These are phyloP conservation scores for Tachystola acroxantha DNA, from an alignment of 2,888 invertebrate species.

Conservation along the genomic window DNA sequence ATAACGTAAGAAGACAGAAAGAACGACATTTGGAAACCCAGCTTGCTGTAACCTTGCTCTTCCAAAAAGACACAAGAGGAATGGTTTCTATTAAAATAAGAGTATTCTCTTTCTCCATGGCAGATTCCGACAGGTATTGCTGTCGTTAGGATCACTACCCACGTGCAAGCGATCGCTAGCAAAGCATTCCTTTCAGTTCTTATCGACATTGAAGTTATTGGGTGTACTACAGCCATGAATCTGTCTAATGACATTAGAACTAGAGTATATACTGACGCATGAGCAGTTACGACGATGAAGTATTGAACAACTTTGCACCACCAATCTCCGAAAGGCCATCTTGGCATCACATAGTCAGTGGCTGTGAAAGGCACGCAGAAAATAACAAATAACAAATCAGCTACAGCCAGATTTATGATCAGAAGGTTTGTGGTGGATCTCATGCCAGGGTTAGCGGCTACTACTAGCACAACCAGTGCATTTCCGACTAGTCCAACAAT, in stretches of 20 bases:
- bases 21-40: slow-evolving; percentile 87
- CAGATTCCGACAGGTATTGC: slow-evolving; percentile 88
- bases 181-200: slow-evolving; percentile 90
- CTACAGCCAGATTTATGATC: slow-evolving; percentile 93
- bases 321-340: slow-evolving; percentile 94
- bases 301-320: slow-evolving; percentile 96
- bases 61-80: slow-evolving; percentile 84
- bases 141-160: slow-evolving; percentile 88
- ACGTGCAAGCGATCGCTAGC: slow-evolving; percentile 86
- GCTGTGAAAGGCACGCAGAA: slow-evolving; percentile 97
- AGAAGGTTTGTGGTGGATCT: slow-evolving; percentile 94
- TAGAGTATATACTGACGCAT: slow-evolving; percentile 94
- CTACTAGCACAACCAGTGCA: slow-evolving; percentile 91
- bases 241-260: slow-evolving; percentile 96
- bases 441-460: slow-evolving; percentile 93
- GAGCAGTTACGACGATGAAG: slow-evolving; percentile 94
- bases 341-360: slow-evolving; percentile 90
- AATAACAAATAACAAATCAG: slow-evolving; percentile 93
- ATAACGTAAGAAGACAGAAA: slow-evolving; percentile 93
- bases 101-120: slow-evolving; percentile 85
- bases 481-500: slow-evolving; percentile 94
- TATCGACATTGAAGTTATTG: slow-evolving; percentile 91
- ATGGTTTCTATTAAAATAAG: slow-evolving; percentile 80
- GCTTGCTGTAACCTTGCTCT: slow-evolving; percentile 79
- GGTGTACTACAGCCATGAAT: slow-evolving; percentile 95